phyloP scores from a whole-genome alignment of 64 coral and sea anemone genomes.

The Montipora efflorescens region DNA sequence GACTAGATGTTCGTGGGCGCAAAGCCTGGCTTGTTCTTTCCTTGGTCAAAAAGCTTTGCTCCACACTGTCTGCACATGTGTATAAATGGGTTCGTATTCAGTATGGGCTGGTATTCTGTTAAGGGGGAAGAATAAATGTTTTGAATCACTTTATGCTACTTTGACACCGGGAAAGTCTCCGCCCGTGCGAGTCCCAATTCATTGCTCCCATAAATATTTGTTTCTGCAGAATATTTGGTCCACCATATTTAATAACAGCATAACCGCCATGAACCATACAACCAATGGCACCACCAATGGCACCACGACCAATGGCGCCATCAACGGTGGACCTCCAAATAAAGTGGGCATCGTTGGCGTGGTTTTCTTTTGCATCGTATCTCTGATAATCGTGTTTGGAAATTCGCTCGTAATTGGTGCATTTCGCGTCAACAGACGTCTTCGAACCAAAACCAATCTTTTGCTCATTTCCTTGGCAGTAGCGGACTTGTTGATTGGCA shows the following conservation, averaged over 20 bases:
- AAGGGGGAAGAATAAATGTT: no score
- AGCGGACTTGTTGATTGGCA: constrained; percentile 79
- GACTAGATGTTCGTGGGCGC: no score
- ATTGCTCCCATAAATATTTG: not conserved
- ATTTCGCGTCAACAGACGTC: constrained; percentile 72
- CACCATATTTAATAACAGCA: not conserved
- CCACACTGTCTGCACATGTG: no score
- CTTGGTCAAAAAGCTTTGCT: no score
- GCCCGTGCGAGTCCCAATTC: no score
- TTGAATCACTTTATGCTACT: no score
- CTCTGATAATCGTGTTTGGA: constrained; percentile 70
- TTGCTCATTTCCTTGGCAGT: constrained; percentile 84
- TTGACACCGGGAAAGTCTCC: no score
- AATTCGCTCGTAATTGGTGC: constrained; percentile 78
- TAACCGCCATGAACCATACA: not conserved
- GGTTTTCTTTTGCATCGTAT: constrained; percentile 54
- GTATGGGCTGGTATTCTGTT: no score
- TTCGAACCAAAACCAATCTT: constrained; percentile 81
- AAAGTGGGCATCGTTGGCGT: not conserved
- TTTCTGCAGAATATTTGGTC: not conserved
- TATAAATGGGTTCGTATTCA: no score
- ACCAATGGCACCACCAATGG: not conserved
- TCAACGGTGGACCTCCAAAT: not conserved
- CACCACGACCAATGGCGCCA: no score
- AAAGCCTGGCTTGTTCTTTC: no score